phyloP scores from a whole-genome alignment of 2,113 vertebrate genomes.

The Heterotilapia buettikoferi region DNA sequence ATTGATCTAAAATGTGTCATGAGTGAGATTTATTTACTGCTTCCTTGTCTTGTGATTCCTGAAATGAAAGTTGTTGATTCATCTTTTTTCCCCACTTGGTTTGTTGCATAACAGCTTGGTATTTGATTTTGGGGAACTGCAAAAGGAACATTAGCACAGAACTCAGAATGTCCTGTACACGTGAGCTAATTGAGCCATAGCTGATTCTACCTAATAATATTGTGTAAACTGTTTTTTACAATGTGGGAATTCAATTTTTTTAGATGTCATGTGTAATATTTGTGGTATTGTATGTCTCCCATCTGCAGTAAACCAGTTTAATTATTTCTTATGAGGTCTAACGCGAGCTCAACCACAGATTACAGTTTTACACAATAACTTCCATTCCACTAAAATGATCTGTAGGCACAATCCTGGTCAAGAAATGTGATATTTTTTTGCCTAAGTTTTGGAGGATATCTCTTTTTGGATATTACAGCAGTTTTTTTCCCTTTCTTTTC shows the following conservation, averaged over 20 bases:
- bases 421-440: neutral
- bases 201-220: neutral
- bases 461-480: neutral
- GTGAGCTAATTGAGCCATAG: neutral
- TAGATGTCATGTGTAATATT: neutral
- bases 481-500: neutral
- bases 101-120: neutral
- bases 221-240: neutral
- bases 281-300: neutral
- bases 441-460: neutral
- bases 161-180: neutral
- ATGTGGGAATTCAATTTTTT: neutral
- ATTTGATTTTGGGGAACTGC: neutral
- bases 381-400: neutral
- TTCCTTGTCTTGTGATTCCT: neutral
- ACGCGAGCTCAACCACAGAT: too few species aligned
- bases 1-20: fast-evolving
- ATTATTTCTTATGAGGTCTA: neutral
- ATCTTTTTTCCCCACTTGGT: neutral
- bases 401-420: neutral
- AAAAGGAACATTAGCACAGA: neutral
- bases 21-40: neutral
- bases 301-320: neutral
- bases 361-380: neutral
- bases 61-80: neutral